Evolutionary conservation across 2,888 invertebrate species (phyloP).

Genomic region (Nemoura dubitans): DNA sequence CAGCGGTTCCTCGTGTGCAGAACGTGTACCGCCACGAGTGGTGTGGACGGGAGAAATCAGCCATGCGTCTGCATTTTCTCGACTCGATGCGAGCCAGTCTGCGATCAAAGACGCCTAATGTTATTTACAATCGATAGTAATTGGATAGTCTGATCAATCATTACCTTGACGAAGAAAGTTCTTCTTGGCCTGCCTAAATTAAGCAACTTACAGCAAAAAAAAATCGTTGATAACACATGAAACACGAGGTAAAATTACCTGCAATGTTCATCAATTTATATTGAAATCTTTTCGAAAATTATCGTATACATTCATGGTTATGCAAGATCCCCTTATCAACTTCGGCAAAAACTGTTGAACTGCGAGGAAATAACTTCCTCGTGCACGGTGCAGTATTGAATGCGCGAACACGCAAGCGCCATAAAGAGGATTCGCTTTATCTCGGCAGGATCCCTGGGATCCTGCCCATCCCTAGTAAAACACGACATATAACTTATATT

Average conservation of each 20-base stretch:
- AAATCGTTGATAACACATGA: neutral
- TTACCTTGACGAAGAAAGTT: neutral
- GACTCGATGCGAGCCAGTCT: neutral
- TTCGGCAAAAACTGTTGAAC: neutral
- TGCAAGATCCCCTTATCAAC: neutral
- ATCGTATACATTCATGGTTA: neutral
- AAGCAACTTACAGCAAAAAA: neutral
- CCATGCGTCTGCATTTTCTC: neutral
- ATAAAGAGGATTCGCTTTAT: neutral
- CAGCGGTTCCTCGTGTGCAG: neutral
- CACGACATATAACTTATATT: neutral
- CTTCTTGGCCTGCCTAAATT: neutral
- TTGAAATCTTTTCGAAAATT: neutral
- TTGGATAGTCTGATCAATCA: constrained; percentile 12
- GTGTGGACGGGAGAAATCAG: neutral
- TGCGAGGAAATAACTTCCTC: neutral
- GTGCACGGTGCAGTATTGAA: neutral
- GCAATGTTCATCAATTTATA: neutral
- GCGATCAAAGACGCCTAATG: neutral
- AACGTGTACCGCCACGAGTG: neutral
- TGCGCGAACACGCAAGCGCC: neutral
- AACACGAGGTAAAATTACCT: neutral
- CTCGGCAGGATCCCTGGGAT: neutral
- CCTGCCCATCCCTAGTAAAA: neutral
- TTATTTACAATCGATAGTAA: constrained; percentile 13